A percentile compares a stretch with the other conserved stretches of the same genome.
Evolutionary conservation across 2,797 vertebrate genomes (phyloP).

Genomic region (Catharus ustulatus): DNA sequence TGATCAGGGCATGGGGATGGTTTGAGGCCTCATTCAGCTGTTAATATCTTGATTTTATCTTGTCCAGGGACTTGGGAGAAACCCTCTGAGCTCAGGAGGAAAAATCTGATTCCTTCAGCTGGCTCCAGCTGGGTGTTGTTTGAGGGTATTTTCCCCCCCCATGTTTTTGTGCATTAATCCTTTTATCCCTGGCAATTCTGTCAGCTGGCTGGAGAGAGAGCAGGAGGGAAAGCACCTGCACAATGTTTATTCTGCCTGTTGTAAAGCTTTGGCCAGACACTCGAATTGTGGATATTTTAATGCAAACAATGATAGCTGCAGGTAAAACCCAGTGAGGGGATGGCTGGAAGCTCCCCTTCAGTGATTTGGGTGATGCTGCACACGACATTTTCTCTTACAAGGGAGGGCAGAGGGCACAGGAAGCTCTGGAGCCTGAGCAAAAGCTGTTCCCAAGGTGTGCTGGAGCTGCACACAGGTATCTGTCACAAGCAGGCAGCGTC

Average conservation of each 20-base stretch:
- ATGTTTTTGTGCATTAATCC: background rate
- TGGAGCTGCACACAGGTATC: background rate
- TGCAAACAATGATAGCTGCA: background rate
- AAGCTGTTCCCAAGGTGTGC: background rate
- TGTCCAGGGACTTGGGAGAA: background rate
- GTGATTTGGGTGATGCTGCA: background rate
- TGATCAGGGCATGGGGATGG: background rate
- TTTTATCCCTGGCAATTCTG: background rate
- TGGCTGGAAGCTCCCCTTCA: background rate
- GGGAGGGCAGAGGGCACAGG: background rate
- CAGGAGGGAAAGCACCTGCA: background rate
- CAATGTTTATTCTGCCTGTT: background rate
- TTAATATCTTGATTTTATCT: background rate
- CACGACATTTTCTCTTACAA: background rate
- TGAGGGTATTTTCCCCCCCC: rapidly evolving
- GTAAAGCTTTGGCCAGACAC: background rate
- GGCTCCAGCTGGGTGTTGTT: background rate
- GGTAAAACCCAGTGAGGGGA: background rate
- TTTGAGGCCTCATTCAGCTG: too few relatives aligned
- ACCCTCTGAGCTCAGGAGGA: background rate
- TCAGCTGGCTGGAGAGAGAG: background rate
- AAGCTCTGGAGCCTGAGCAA: background rate
- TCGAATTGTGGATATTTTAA: background rate
- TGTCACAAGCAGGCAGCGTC: background rate
- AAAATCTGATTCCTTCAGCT: background rate